Evolutionary conservation across 1,140 invertebrate genomes (phyloP).

Genomic region (Drosophila neocordata): DNA sequence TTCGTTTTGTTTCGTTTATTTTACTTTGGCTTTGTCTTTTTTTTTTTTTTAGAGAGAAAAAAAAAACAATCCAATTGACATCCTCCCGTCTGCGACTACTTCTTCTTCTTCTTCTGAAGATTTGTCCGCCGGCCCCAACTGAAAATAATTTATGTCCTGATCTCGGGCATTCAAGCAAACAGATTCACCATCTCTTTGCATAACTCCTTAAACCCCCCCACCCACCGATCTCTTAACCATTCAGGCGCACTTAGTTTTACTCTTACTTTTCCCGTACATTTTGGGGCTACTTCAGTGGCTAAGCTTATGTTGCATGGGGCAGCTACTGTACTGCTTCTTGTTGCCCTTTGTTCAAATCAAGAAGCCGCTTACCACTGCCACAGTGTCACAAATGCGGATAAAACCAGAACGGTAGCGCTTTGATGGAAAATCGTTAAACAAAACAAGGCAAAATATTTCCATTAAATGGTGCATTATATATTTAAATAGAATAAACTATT

Average conservation of each 20-base stretch:
- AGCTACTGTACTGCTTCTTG: conserved; percentile 1
- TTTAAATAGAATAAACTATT: no score
- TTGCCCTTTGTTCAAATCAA: conserved; percentile 32
- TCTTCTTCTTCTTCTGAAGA: conserved; percentile 55
- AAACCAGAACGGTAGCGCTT: not conserved
- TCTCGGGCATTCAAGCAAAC: conserved; percentile 9
- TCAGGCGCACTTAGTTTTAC: conserved; percentile 61
- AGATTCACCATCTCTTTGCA: conserved; percentile 41
- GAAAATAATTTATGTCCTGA: conserved; percentile 77
- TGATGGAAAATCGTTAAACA: not conserved
- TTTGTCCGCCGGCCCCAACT: conserved; percentile 67
- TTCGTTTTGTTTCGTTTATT: conserved; percentile 8
- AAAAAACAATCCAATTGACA: conserved; percentile 44
- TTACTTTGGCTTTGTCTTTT: not conserved
- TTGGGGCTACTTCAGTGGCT: conserved; percentile 35
- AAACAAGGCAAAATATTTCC: no score
- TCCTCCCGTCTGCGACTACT: conserved; percentile 12
- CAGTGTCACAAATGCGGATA: not conserved
- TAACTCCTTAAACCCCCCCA: conserved; percentile 7
- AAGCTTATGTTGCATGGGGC: conserved; percentile 18
- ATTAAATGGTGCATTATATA: no score
- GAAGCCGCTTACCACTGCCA: not conserved
- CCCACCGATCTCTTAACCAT: conserved; percentile 5
- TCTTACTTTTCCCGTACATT: conserved; percentile 73
- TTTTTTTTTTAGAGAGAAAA: conserved; percentile 20